Conservation (phyloP, 2,888 invertebrate genomes). For the Drosophila ezoana region DNA sequence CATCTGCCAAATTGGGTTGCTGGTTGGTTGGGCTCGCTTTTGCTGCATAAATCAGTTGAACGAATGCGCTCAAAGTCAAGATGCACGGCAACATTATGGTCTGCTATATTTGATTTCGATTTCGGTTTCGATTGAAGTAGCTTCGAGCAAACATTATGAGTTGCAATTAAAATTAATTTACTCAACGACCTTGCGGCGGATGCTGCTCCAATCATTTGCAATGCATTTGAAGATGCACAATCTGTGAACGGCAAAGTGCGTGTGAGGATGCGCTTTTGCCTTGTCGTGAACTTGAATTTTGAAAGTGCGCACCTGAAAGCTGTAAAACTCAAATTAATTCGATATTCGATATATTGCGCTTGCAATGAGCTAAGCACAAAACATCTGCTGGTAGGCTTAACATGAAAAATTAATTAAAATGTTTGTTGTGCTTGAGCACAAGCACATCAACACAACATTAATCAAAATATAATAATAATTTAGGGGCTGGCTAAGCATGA, state of each 20-base stretch:
- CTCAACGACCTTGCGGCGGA: constrained; percentile 61
- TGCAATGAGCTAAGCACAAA: constrained; percentile 24
- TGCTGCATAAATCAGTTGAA: constrained; percentile 59
- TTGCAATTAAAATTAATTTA: constrained; percentile 68
- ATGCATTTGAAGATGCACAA: constrained; percentile 72
- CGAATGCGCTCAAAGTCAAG: constrained; percentile 72
- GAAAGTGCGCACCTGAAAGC: constrained; percentile 40
- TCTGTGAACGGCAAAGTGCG: constrained; percentile 39
- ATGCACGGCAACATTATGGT: constrained; percentile 35
- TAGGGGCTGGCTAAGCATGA: constrained; percentile 11
- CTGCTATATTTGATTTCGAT: constrained; percentile 4
- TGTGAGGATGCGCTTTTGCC: constrained; percentile 60
- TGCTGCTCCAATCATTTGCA: constrained; percentile 32
- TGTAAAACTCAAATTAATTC: constrained; percentile 7
- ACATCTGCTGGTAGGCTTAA: constrained; percentile 38
- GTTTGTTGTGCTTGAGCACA: constrained; percentile 10
- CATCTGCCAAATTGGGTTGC: constrained; percentile 31
- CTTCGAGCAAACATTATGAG: constrained; percentile 31
- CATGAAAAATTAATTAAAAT: constrained; percentile 46
- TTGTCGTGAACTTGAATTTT: constrained; percentile 58
- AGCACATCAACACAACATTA: constrained; percentile 36
- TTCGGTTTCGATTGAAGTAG: constrained; percentile 37
- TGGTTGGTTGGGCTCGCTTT: constrained; percentile 16
- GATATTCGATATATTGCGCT: constrained; percentile 10
- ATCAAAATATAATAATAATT: constrained; percentile 33